Base-by-base conservation (phyloP, 2,888 invertebrate genomes). In the Drosophila robusta region DNA sequence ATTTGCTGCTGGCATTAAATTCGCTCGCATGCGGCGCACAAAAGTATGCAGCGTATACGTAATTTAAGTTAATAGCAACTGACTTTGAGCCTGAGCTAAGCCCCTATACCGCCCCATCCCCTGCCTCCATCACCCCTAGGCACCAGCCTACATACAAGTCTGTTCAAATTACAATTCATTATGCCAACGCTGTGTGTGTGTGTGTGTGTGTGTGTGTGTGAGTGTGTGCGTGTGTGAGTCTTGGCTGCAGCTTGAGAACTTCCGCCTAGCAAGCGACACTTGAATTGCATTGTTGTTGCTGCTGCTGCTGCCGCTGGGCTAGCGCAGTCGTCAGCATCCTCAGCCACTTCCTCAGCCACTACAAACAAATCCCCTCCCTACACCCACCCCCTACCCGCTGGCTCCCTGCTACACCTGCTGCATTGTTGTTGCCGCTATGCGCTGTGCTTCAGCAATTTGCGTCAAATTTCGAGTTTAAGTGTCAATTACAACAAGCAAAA, bases 391-490 rank as follows among this genome's bases (percentile, higher is more conserved):
- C 38, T 8, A 14, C 0, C n/a, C 11, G n/a, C 29, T 8, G 9
- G 4, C 24, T 9, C 18, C 9, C n/a, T n/a, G 5, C 18, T n/a
- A 29, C n/a, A 24, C 3, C 7, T 9, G 34, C 22, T 24, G 36
- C 9, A 49, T 52, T 72, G 72, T 67, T 72, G 51, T 67, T 52
- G 51, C 16, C 64, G 63, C 46, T 58, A 32, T 56, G 58, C 26
- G 47, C 57, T 66, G 62, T 75, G 54, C 69, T 72, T 70, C 66
- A 81, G 86, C 83, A 86, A 80, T 88, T 87, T 87, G 70, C 85
- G 81, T 89, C 81, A 84, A 89, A 85, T 89, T 89, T 87, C 70
- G 87, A 85, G 89, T 87, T 85, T 75, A 85, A 89, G 85, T 85
- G 87, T 85, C 85, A 85, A 89, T 85, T 85, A 84, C 89, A 87